Base-by-base conservation (phyloP, 1,140 invertebrate species). In the Aphis craccivora region DNA sequence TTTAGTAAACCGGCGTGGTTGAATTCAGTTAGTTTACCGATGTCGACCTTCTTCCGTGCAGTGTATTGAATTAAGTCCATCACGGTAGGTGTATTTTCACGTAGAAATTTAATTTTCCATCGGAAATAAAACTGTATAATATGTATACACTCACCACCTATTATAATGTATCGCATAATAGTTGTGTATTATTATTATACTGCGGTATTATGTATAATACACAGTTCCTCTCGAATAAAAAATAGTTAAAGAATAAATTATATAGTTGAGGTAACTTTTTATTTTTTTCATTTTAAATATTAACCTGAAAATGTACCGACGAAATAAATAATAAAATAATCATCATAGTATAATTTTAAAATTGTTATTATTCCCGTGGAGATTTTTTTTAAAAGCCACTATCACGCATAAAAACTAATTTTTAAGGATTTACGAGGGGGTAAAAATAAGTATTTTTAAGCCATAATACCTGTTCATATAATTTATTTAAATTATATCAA, bases 21-120 rank as follows among this genome's bases (percentile, higher is more conserved):
- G 45, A 55, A 55, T 55, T 89, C 88, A 67, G 53, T 67, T 90
- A 90, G 89, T 43, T 90, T 43, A 25, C 88, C 53, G 88, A 55
- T 40, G 37, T 90, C 14, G 53, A 90, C 53, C 89, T 90, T 90
- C 25, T 30, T 55, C 43, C 40, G 14, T 14, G 23, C 37, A 18
- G 14, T n/a, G 25, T 90, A 90, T 55, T 40, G 23, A 89, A 89
- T 89, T 89, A 89, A 89, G 45, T 55, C 48, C 22, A 53, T 55
- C 88, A 37, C 9, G 51, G 51, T 37, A 60, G 35, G 11, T 40
- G 37, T 22, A 90, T 67, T 90, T 90, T 25, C 35, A 11, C 30
- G 25, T 45, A 60, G 23, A 67, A 90, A 90, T 43, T 67, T n/a
- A 43, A 90, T 90, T 67, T 67, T 60, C 37, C 25, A 5, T 67